phyloP scores from a whole-genome alignment of 1,140 invertebrate species.

The Drosophila lini region DNA sequence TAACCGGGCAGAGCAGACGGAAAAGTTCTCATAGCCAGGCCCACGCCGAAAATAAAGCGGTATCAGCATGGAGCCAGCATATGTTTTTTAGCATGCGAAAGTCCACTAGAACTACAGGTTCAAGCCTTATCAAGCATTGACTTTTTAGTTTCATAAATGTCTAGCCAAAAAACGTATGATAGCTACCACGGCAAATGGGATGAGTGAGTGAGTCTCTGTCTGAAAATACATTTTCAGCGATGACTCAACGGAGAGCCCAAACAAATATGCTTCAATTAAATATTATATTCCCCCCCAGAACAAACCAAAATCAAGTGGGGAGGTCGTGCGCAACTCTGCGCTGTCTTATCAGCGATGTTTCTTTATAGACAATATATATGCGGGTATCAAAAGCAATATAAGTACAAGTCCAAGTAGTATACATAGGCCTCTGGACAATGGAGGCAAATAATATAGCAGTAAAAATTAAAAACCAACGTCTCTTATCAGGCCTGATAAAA shows the following conservation, averaged over 20 bases:
- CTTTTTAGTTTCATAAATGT: slow-evolving; percentile 58
- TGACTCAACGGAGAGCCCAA: slow-evolving; percentile 53
- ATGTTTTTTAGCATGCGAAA: slow-evolving; percentile 30
- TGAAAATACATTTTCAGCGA: slow-evolving; percentile 32
- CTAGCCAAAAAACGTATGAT: slow-evolving; percentile 52
- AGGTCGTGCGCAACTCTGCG: slow-evolving; percentile 66
- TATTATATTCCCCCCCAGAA: slow-evolving; percentile 10
- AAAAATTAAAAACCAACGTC: slow-evolving; percentile 14
- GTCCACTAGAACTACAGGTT: slow-evolving; percentile 3
- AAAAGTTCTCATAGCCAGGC: slow-evolving; percentile 33
- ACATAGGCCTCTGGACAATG: slow-evolving; percentile 34
- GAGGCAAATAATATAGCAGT: slow-evolving; percentile 29
- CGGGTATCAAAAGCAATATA: slow-evolving; percentile 23
- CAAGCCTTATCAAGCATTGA: slow-evolving; percentile 61
- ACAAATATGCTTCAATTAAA: slow-evolving; percentile 36
- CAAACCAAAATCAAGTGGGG: slow-evolving; percentile 48
- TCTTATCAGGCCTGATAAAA: slow-evolving; percentile 47
- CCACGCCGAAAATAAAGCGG: slow-evolving; percentile 29
- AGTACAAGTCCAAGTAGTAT: slow-evolving; percentile 16
- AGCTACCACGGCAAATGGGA: slow-evolving; percentile 5
- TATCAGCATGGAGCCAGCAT: slow-evolving; percentile 38
- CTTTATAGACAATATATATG: slow-evolving; percentile 44
- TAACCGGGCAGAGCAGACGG: slow-evolving; percentile 8
- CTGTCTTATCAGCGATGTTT: slow-evolving; percentile 61
- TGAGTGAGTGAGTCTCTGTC: slow-evolving; percentile 33